Conservation (phyloP, 2,797 vertebrate species). For the Sebastes steindachneri region DNA sequence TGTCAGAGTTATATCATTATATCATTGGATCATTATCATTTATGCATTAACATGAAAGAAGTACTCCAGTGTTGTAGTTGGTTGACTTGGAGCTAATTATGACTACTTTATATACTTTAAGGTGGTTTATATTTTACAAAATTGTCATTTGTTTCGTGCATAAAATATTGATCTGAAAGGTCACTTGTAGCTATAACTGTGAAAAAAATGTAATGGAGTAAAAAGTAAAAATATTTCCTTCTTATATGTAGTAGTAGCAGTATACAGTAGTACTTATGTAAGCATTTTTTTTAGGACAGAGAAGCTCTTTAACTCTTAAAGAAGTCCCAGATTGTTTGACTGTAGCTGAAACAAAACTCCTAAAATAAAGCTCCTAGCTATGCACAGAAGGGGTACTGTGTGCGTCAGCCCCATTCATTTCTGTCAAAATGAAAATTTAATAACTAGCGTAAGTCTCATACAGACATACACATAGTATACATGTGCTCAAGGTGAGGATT, state of each 20-base stretch:
- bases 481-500: not conserved
- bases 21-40: not conserved
- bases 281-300: not conserved
- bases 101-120: not conserved
- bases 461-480: not conserved
- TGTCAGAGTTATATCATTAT: fast-evolving
- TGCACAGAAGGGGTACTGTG: conserved; percentile 7
- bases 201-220: fast-evolving
- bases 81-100: not conserved
- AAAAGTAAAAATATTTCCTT: not conserved
- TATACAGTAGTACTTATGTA: not conserved
- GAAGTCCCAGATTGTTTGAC: conserved; percentile 14
- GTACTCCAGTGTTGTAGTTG: not conserved
- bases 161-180: fast-evolving
- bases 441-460: not conserved
- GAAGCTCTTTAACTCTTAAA: not conserved
- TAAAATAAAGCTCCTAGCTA: not conserved
- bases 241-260: not conserved
- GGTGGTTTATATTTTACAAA: not conserved
- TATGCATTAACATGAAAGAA: not conserved
- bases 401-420: not conserved
- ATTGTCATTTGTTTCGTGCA: fast-evolving
- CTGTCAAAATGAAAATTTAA: not conserved
- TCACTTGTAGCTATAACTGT: fast-evolving
- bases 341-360: not conserved